Evolutionary conservation across 23 tunicate genomes (phyloP), one percentile per base, ranked within the genome.

Genomic region (Corella eumyota): DNA sequence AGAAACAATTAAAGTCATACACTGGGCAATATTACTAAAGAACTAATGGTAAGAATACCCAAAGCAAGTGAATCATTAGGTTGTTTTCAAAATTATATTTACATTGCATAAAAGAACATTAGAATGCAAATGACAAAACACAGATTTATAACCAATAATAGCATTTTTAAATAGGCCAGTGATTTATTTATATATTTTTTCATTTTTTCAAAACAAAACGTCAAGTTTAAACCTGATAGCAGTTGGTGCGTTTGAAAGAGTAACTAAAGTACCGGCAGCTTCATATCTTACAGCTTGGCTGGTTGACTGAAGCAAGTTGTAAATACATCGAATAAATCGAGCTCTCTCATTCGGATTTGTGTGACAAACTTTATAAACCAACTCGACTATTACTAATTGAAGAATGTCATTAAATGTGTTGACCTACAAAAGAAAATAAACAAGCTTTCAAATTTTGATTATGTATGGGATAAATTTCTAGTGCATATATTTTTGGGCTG

Each of bases 211-310:
- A n/a, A n/a, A n/a, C n/a, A n/a, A n/a, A n/a, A n/a, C n/a, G n/a
- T n/a, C n/a, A n/a, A n/a, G n/a, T n/a, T n/a, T n/a, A n/a, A n/a
- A 86, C 95, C 72, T 71, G 21, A 93, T 62, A 35, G 99, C 99
- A 25, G 95, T 93, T 9, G 99, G 99, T 4, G 99, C 99, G 36
- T 71, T 67, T 1, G 91, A 79, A 44, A 93, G 61, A n/a, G 99
- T 93, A 0, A 88, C 93, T 52, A 93, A 66, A 20, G 99, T 93
- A 7, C 99, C 93, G 0, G 99, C 99, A 35, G 99, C 99, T 64
- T 93, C 95, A 34, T 93, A 93, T 28, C 99, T 58, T 11, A 93
- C 99, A 28, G 99, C 99, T 40, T 92, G 93, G 67, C 95, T 85
- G 19, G 90, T 51, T 4, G 99, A 93, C 44, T 93, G 99, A 30